Conservation (phyloP, 30 jellyfish, hydroid and myxozoan genomes). For the Aurelia sp. region DNA sequence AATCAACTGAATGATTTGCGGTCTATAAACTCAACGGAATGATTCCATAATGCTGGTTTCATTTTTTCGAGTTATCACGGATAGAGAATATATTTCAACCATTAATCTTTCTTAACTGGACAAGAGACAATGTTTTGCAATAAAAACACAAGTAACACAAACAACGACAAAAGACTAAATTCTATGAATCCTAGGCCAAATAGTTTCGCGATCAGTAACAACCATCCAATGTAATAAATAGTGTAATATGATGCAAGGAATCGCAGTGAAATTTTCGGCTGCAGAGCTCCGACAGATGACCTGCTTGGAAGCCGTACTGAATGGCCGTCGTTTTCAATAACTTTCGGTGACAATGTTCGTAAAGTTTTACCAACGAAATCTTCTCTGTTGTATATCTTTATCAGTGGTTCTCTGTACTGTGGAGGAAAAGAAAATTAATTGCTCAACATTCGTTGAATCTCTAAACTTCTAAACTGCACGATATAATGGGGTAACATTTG, state of each 20-base stretch:
- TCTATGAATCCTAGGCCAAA: conserved; percentile 52
- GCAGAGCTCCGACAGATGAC: conserved; percentile 10
- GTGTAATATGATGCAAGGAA: conserved; percentile 82
- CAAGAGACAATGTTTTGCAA: conserved; percentile 60
- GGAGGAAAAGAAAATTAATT: not conserved
- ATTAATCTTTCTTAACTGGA: conserved; percentile 2
- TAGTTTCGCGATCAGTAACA: conserved; percentile 49
- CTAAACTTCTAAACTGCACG: no score
- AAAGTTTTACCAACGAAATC: conserved; percentile 55
- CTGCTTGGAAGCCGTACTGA: conserved; percentile 57
- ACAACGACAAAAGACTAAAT: conserved; percentile 4
- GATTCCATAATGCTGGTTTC: no score
- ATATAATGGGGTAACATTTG: no score
- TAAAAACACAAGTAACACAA: conserved; percentile 27
- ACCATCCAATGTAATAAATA: conserved; percentile 69
- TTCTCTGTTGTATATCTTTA: conserved; percentile 60
- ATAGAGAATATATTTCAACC: no score
- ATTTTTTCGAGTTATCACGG: no score
- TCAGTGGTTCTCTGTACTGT: conserved; percentile 56
- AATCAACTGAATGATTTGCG: no score
- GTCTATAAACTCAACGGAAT: no score
- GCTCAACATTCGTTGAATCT: no score
- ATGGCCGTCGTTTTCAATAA: conserved; percentile 19
- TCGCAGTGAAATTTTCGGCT: conserved; percentile 83
- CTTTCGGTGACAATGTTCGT: conserved; percentile 71